A percentile compares a stretch with the other conserved stretches of the same genome.
Evolutionary conservation across 2,113 vertebrate species (phyloP).

Genomic region (Patagioenas fasciata): DNA sequence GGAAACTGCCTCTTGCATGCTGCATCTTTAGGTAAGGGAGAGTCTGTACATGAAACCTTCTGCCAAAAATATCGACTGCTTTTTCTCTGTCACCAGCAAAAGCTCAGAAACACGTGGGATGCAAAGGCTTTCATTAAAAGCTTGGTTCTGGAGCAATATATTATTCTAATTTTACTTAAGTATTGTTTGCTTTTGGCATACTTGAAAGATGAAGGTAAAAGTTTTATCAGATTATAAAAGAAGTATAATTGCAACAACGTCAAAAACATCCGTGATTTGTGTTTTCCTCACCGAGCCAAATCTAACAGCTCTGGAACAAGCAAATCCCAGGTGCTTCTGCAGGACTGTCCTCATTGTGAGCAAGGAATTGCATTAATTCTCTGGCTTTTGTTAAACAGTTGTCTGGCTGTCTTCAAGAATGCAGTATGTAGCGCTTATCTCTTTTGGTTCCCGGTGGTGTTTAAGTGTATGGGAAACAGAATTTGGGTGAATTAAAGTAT

Average conservation of each 20-base stretch:
- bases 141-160: neutral
- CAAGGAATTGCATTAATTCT: neutral
- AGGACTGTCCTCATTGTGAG: neutral
- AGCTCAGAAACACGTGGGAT: neutral
- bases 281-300: neutral
- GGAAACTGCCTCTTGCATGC: conserved; percentile 98
- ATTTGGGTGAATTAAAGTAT: neutral
- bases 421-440: neutral
- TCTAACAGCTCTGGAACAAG: neutral
- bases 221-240: neutral
- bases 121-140: neutral
- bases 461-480: neutral
- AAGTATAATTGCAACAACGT: neutral
- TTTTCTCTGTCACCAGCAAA: neutral
- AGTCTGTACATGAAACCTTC: neutral
- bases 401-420: neutral
- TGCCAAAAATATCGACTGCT: neutral
- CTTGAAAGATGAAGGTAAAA: neutral
- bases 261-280: neutral
- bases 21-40: conserved; percentile 90
- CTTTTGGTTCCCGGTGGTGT: neutral
- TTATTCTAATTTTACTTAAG: neutral
- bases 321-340: neutral
- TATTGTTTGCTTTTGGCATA: neutral
- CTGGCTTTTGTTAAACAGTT: neutral